Base-by-base conservation (phyloP, 2,113 vertebrate species). In the Mustelus asterias region DNA sequence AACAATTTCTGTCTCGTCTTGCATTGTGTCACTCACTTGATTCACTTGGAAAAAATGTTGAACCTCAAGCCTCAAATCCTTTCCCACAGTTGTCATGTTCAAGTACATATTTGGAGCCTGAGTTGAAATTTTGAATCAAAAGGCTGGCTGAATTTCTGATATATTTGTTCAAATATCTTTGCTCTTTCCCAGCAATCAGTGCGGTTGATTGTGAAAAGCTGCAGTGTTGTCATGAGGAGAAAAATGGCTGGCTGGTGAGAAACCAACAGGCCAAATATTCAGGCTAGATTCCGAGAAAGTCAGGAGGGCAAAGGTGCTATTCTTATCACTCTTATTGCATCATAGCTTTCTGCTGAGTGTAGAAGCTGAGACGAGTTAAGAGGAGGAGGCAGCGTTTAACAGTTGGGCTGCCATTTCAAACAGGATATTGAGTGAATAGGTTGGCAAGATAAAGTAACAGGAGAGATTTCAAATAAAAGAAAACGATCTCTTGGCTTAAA, bases 81-180 rank as follows among this genome's bases (percentile, higher is more conserved):
- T 95, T 95, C 94, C 94, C 94, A 95, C 69, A 72, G 69, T 72
- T 72, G 69, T 95, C 94, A 76, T 76, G 94, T 33, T 95, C 69
- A 60, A 41, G 69, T 69, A 29, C 94, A 95, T 95, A 69, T 76
- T 95, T 95, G 69, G 69, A 95, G 67, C 22, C 69, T 95, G 94
- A 95, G 69, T 54, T 29, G 44, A 95, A 95, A 72, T 29, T 72
- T 95, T 67, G 41, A 70, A 72, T 95, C 69, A 95, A 76, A 95
- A 76, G 44, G 24, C 22, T 69, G 44, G 11, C 48, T 54, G 69
- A 70, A 95, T 95, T 72, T 76, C 94, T 54, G 69, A 54, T 67
- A 60, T 90, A 90, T 16, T 90, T 90, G 29, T 29, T 90, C 2
- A 18, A 94, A 44, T 70, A 94, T 26, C 44, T 18, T 4, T 94